Evolutionary conservation across 2,797 vertebrate genomes (phyloP).

Genomic region (Acestrorhynchus altus): DNA sequence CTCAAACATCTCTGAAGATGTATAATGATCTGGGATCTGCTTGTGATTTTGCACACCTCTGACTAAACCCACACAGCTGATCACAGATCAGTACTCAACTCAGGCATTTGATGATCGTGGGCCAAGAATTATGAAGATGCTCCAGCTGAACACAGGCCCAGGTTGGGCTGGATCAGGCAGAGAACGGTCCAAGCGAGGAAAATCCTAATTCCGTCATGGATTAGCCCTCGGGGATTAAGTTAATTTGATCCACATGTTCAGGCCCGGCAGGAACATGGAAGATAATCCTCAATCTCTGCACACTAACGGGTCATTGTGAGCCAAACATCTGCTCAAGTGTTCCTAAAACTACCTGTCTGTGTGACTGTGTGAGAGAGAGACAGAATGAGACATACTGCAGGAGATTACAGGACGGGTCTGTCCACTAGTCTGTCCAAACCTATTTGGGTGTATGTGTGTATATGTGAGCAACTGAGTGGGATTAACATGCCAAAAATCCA

Average conservation of each 20-base stretch:
- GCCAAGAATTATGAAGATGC: not conserved
- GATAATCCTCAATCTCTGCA: slow-evolving; percentile 67
- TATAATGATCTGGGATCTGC: not conserved
- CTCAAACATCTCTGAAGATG: not conserved
- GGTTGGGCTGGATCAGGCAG: slow-evolving; percentile 5
- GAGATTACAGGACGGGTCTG: not conserved
- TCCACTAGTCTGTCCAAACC: not conserved
- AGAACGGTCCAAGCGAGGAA: slow-evolving; percentile 61
- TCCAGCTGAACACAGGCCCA: not conserved
- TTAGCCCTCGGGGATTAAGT: slow-evolving; percentile 68
- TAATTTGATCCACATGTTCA: slow-evolving; percentile 72
- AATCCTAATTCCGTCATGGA: slow-evolving; percentile 71
- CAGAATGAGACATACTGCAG: not conserved
- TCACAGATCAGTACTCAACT: not conserved
- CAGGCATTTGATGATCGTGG: not conserved
- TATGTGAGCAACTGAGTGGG: not conserved
- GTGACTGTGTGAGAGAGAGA: slow-evolving; percentile 5
- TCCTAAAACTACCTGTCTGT: slow-evolving; percentile 42
- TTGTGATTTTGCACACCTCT: not conserved
- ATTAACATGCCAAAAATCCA: no score
- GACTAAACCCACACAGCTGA: not conserved
- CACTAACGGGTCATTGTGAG: slow-evolving; percentile 52
- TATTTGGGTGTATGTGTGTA: not conserved
- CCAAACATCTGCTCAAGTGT: slow-evolving; percentile 51
- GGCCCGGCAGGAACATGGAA: slow-evolving; percentile 61